These are phyloP conservation scores for Protobothrops mucrosquamatus DNA, from an alignment of 2,113 vertebrate genomes.

Conservation along the genomic window DNA sequence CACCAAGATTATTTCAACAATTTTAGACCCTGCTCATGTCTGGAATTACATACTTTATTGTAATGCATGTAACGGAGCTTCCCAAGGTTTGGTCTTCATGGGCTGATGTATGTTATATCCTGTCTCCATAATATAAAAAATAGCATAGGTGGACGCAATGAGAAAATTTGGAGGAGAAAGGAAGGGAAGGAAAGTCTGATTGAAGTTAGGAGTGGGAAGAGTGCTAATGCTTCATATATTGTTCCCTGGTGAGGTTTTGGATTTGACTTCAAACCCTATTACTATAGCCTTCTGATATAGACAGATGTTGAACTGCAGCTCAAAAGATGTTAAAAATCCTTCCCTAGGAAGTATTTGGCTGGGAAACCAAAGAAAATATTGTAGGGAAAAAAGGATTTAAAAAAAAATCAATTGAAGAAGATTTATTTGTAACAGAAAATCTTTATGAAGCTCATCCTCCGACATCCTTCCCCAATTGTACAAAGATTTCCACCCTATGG, in stretches of 20 bases:
- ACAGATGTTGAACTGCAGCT: constrained; percentile 68
- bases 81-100: constrained; percentile 47
- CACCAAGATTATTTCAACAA: constrained; percentile 29
- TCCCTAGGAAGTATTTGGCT: constrained; percentile 67
- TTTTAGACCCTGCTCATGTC: background rate
- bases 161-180: constrained; percentile 58
- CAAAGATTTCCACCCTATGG: constrained; percentile 50
- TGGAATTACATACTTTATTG: background rate
- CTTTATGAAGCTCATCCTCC: constrained; percentile 53
- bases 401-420: constrained; percentile 65
- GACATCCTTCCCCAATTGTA: constrained; percentile 35
- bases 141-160: constrained; percentile 55
- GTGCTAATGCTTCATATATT: constrained; percentile 54
- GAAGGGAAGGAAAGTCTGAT: constrained; percentile 57
- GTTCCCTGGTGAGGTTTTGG: constrained; percentile 65
- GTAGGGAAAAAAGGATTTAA: constrained; percentile 59
- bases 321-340: constrained; percentile 71
- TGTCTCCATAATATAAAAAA: constrained; percentile 48
- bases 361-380: constrained; percentile 69
- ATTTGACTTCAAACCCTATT: constrained; percentile 70
- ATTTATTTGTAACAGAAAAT: constrained; percentile 65
- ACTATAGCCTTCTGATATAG: constrained; percentile 66
- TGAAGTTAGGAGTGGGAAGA: constrained; percentile 58
- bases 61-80: constrained; percentile 39
- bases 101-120: constrained; percentile 42